These are phyloP conservation scores for Pachypanchax playfairii DNA, from an alignment of 2,113 vertebrate genomes.

Conservation along the genomic window DNA sequence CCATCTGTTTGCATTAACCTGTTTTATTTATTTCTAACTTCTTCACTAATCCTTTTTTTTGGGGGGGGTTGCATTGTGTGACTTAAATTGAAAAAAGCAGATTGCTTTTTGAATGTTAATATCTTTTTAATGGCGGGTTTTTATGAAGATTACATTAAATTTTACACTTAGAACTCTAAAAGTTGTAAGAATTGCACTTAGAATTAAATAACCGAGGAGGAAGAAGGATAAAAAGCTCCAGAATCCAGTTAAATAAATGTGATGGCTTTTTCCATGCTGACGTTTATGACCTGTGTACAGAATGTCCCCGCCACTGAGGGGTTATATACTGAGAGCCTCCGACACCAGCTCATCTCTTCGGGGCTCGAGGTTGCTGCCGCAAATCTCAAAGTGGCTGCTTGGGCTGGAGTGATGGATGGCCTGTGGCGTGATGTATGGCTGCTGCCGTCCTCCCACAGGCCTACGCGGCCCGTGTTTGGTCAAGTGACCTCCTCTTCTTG, in stretches of 20 bases:
- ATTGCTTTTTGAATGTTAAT: no score
- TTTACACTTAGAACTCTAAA: not conserved
- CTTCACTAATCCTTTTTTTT: no score
- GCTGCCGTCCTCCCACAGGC: slow-evolving; percentile 52
- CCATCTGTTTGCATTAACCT: not conserved
- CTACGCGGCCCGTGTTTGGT: slow-evolving; percentile 55
- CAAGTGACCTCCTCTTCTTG: slow-evolving; percentile 67
- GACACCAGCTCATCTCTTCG: slow-evolving; percentile 47
- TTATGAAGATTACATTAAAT: slow-evolving; percentile 8
- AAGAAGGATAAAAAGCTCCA: no score
- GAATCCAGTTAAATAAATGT: slow-evolving; percentile 11
- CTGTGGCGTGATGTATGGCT: slow-evolving; percentile 57
- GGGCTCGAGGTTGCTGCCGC: slow-evolving; percentile 28
- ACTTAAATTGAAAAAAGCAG: no score
- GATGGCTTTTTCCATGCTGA: slow-evolving; percentile 13
- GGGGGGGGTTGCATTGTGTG: no score
- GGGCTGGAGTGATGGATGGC: slow-evolving; percentile 68
- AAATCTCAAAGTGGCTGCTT: slow-evolving; percentile 55
- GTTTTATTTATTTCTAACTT: no score
- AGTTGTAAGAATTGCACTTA: slow-evolving; percentile 1
- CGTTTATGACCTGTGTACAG: slow-evolving; percentile 26
- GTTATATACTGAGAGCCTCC: slow-evolving; percentile 25
- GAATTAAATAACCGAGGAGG: not conserved
- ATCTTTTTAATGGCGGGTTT: no score
- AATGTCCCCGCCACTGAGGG: slow-evolving; percentile 19